These are phyloP conservation scores for human DNA, from an alignment of 2,113 vertebrate genomes.

Conservation along the genomic window DNA sequence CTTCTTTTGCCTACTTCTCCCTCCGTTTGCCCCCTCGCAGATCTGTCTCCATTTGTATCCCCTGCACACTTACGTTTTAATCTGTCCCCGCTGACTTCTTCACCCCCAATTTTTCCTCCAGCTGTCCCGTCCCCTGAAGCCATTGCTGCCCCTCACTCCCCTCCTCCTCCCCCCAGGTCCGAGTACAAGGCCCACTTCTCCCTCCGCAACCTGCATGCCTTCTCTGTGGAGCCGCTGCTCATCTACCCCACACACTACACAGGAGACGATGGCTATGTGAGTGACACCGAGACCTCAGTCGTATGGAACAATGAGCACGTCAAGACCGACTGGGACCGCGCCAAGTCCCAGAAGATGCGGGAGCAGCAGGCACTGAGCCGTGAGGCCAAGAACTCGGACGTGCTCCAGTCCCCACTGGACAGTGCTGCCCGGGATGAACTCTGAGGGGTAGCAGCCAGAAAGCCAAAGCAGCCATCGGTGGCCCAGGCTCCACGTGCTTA, in stretches of 20 bases:
- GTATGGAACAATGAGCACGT: conserved; percentile 92
- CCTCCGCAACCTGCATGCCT: conserved; percentile 89
- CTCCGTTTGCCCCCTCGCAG: too few species aligned
- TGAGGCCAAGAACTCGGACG: conserved; percentile 92
- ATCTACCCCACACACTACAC: conserved; percentile 95
- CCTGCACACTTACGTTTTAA: too few species aligned
- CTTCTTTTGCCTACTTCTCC: background rate
- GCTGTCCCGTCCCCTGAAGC: background rate
- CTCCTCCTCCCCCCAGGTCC: conserved; percentile 76
- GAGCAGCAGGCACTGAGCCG: conserved; percentile 91
- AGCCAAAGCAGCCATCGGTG: background rate
- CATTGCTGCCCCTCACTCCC: fast-evolving
- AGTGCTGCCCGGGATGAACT: conserved; percentile 92
- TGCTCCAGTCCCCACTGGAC: conserved; percentile 91
- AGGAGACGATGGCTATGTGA: conserved; percentile 92
- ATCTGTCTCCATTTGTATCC: too few species aligned
- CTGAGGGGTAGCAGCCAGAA: conserved; percentile 74
- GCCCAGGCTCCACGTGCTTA: fast-evolving
- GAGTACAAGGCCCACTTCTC: conserved; percentile 93
- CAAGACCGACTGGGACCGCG: conserved; percentile 93
- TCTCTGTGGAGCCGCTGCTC: conserved; percentile 93
- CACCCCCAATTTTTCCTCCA: background rate
- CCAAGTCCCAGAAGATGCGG: conserved; percentile 90
- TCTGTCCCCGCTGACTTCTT: too few species aligned
- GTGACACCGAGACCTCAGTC: conserved; percentile 95